Evolutionary conservation across 2,797 vertebrate species (phyloP).

Genomic region (Valencia hispanica): DNA sequence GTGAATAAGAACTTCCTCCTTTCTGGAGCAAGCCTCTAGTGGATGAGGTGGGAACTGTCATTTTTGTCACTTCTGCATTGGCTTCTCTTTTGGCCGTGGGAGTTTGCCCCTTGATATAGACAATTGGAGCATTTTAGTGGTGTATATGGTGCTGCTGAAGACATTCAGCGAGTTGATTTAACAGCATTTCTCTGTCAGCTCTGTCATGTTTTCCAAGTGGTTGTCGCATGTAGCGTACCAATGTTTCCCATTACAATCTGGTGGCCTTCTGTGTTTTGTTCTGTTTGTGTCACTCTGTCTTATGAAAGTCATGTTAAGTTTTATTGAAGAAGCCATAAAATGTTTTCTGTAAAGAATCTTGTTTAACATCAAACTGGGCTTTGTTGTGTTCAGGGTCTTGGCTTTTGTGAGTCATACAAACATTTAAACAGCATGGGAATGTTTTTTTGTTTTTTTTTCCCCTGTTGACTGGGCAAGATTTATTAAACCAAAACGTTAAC

Average conservation of each 20-base stretch:
- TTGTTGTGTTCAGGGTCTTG: constrained; percentile 25
- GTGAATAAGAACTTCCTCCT: no score
- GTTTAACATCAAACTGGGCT: neutral
- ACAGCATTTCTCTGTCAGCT: neutral
- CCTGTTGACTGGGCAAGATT: neutral
- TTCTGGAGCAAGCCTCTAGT: no score
- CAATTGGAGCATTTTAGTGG: no score
- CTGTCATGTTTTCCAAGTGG: neutral
- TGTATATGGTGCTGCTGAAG: neutral
- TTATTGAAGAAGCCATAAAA: neutral
- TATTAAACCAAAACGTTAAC: neutral
- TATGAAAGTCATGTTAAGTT: neutral
- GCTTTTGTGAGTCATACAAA: constrained; percentile 31
- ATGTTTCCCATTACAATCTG: neutral
- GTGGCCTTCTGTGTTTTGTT: neutral
- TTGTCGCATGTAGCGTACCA: neutral
- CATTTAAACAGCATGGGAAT: constrained; percentile 27
- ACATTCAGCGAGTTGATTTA: neutral
- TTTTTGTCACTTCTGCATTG: no score
- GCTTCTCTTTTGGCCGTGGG: no score
- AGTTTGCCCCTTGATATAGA: no score
- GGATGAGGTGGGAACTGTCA: no score
- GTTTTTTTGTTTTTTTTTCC: neutral
- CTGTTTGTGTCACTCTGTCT: constrained; percentile 4
- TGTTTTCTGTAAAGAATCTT: constrained; percentile 5